phyloP scores from a whole-genome alignment of 2,888 invertebrate species.

The Stegophylla sp. region DNA sequence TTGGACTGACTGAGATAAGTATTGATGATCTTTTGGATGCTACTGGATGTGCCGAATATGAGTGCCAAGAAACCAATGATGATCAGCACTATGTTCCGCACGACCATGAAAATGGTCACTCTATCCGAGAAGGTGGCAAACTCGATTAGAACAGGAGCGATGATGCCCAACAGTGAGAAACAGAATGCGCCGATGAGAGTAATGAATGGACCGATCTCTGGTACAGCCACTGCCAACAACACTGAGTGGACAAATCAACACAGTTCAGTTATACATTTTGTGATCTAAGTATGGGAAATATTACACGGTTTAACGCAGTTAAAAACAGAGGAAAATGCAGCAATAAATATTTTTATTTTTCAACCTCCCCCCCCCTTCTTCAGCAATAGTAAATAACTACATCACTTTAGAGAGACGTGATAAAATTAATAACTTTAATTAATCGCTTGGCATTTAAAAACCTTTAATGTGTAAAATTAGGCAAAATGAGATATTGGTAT shows the following conservation, averaged over 20 bases:
- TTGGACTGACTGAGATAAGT: background rate
- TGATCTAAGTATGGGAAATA: no score
- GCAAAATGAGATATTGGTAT: no score
- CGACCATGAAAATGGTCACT: constrained; percentile 76
- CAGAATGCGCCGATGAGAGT: constrained; percentile 92
- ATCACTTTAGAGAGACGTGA: no score
- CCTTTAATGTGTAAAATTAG: no score
- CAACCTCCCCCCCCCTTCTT: no score
- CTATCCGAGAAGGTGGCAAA: constrained; percentile 84
- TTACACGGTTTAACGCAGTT: background rate
- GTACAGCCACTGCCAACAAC: constrained; percentile 82
- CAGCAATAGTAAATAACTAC: no score
- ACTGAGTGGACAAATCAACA: constrained; percentile 65
- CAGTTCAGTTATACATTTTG: no score
- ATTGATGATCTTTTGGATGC: constrained; percentile 70
- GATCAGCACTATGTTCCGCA: constrained; percentile 80
- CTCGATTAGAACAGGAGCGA: constrained; percentile 86
- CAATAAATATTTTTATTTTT: background rate
- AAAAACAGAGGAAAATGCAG: background rate
- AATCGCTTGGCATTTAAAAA: no score
- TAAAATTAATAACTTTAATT: no score
- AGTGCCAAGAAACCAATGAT: constrained; percentile 82
- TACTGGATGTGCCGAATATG: constrained; percentile 78
- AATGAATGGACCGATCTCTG: constrained; percentile 87
- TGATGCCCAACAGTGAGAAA: constrained; percentile 87